Conservation (phyloP, 2,797 vertebrate species). For the Chromobotia macracanthus region DNA sequence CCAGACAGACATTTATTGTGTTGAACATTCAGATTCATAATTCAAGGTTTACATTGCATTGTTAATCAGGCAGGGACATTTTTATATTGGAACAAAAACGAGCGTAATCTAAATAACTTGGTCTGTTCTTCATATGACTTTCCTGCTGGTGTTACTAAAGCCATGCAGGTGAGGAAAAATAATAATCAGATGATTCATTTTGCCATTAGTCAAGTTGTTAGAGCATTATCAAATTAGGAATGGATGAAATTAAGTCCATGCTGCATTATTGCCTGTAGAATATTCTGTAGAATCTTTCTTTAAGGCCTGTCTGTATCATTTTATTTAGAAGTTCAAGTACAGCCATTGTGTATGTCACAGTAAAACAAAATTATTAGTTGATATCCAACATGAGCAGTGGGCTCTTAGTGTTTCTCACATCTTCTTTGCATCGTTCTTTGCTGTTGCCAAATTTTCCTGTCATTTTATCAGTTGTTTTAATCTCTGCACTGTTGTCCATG, state of each 20-base stretch:
- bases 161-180: neutral
- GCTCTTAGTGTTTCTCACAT: slow-evolving; percentile 2
- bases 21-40: neutral
- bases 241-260: too few relatives aligned
- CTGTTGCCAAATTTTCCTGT: neutral
- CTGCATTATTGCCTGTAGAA: too few relatives aligned
- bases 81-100: neutral
- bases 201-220: too few relatives aligned
- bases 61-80: neutral
- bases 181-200: too few relatives aligned
- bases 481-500: slow-evolving; percentile 18
- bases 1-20: neutral
- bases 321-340: too few relatives aligned
- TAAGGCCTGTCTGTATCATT: too few relatives aligned
- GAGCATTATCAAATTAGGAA: too few relatives aligned
- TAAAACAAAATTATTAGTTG: neutral
- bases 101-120: neutral
- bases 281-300: too few relatives aligned
- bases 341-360: neutral
- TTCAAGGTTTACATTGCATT: neutral
- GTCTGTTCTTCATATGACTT: neutral
- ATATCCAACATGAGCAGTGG: neutral
- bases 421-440: neutral
- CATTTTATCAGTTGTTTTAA: neutral
- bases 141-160: neutral